Percentiles rank a stretch among this genome's conserved stretches.
phyloP scores from a whole-genome alignment of 2,113 vertebrate genomes.

The Hippocampus mohnikei region DNA sequence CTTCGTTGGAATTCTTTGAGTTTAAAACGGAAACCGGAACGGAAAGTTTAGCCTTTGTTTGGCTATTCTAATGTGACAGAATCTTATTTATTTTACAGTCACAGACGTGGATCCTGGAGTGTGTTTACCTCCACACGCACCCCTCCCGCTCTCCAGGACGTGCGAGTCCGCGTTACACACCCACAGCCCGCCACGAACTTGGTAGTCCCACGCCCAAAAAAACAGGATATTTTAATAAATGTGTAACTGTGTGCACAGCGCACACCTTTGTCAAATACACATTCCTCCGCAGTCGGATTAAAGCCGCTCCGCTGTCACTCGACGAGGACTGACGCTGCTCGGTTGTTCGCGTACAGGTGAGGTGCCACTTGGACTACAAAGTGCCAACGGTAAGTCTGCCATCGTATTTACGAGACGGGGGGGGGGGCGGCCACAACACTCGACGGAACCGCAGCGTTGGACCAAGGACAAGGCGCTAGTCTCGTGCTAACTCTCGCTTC shows the following conservation, averaged over 20 bases:
- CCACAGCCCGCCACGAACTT: conserved; percentile 25
- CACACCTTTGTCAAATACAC: conserved; percentile 80
- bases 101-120: conserved; percentile 50
- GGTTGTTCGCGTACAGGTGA: not conserved
- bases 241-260: conserved; percentile 66
- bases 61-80: conserved; percentile 26
- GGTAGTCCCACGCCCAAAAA: conserved; percentile 69
- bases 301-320: conserved; percentile 48
- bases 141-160: conserved; percentile 57
- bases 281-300: conserved; percentile 67
- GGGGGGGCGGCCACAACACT: not conserved
- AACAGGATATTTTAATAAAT: conserved; percentile 78
- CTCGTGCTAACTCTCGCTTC: not conserved
- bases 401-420: not conserved
- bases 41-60: conserved; percentile 31
- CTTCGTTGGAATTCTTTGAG: not conserved
- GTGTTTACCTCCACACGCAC: conserved; percentile 53
- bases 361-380: conserved; percentile 6
- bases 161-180: conserved; percentile 59
- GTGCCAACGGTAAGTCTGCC: conserved; percentile 37
- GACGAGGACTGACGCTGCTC: conserved; percentile 21
- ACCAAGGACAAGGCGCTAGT: not conserved
- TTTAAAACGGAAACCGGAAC: not conserved
- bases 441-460: not conserved
- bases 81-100: conserved; percentile 37